A percentile compares a stretch with the other conserved stretches of the same genome.
Evolutionary conservation across 2,888 invertebrate species (phyloP).

Genomic region (Bombylius discolor): DNA sequence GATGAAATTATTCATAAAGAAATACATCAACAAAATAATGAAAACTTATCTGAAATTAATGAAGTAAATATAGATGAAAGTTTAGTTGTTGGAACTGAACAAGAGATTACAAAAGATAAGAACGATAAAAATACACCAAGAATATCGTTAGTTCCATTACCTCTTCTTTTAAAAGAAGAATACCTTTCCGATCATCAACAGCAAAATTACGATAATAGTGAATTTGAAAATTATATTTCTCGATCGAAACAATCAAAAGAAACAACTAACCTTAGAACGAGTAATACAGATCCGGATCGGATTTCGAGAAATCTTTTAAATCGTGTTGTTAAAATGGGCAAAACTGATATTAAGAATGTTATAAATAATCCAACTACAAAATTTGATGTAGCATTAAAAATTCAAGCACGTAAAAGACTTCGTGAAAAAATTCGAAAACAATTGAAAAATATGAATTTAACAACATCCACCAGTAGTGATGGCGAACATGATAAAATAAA

Average conservation of each 20-base stretch:
- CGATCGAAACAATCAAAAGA: too few species aligned
- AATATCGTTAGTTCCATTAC: conserved; percentile 2
- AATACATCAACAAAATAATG: too few species aligned
- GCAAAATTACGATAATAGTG: neutral
- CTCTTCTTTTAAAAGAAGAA: conserved; percentile 2
- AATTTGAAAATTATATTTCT: too few species aligned
- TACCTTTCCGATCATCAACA: neutral
- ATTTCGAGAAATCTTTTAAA: conserved; percentile 15
- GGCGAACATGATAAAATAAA: neutral
- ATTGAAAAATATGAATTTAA: conserved; percentile 21
- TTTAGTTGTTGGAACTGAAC: neutral
- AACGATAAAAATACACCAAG: neutral
- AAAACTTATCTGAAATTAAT: neutral
- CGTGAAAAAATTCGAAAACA: conserved; percentile 31
- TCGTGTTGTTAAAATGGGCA: conserved; percentile 30
- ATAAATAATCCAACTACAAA: conserved; percentile 32
- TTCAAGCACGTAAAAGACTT: conserved; percentile 26
- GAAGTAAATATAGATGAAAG: neutral
- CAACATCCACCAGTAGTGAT: neutral
- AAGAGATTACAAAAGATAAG: neutral
- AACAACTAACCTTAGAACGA: too few species aligned
- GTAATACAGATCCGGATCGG: too few species aligned
- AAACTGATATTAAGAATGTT: conserved; percentile 28
- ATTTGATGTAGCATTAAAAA: conserved; percentile 29
- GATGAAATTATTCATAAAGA: too few species aligned